Conservation (phyloP, 2,888 invertebrate genomes). For the Cephus pulcher region DNA sequence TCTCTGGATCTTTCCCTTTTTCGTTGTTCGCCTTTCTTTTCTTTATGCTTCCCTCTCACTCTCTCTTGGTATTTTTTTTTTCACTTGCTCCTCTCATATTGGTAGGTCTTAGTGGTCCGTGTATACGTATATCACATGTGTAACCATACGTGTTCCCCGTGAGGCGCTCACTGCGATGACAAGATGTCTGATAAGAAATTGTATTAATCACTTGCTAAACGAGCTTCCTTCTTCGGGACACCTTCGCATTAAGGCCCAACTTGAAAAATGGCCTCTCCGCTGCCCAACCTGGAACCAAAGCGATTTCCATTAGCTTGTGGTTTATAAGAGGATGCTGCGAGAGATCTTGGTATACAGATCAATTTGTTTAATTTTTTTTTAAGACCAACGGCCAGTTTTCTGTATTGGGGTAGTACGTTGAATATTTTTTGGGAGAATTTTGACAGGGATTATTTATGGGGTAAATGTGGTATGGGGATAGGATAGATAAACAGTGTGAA, state of each 20-base stretch:
- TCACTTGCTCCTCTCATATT: conserved; percentile 5
- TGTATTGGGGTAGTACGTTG: neutral
- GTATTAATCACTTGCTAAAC: conserved; percentile 52
- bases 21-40: conserved; percentile 4
- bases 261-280: conserved; percentile 4
- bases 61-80: conserved; percentile 12
- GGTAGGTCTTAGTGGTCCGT: neutral
- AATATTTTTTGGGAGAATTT: neutral
- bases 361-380: neutral
- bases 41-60: conserved; percentile 9
- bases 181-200: conserved; percentile 49
- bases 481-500: neutral
- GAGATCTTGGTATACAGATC: neutral
- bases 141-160: neutral
- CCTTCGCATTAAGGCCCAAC: conserved; percentile 9
- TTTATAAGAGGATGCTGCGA: neutral
- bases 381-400: neutral
- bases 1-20: conserved; percentile 31
- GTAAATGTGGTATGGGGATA: neutral
- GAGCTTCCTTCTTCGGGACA: conserved; percentile 32
- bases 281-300: neutral
- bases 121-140: neutral
- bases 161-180: conserved; percentile 34
- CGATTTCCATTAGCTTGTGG: neutral
- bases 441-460: neutral